Evolutionary conservation across 2,888 invertebrate species (phyloP).

Genomic region (Lasioglossum marginatum): DNA sequence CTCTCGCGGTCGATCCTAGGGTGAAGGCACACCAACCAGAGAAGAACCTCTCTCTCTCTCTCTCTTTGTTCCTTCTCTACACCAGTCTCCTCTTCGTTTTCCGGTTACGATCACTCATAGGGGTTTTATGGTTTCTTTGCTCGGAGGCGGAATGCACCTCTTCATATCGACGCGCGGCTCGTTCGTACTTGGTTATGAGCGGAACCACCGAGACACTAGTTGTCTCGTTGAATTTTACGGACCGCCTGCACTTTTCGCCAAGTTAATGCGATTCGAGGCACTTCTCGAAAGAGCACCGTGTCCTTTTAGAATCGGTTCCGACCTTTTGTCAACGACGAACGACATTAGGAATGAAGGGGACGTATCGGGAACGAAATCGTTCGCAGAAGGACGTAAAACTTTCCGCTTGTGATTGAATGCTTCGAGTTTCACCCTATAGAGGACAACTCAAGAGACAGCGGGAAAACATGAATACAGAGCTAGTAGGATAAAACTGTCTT

Average conservation of each 20-base stretch:
- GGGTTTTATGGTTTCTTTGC: conserved; percentile 69
- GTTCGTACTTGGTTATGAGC: conserved; percentile 24
- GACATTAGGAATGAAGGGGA: not conserved
- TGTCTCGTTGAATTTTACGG: conserved; percentile 30
- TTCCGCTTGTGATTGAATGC: not conserved
- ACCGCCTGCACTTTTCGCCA: not conserved
- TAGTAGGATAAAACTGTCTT: too few species aligned
- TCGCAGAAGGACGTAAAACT: not conserved
- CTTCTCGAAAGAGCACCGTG: not conserved
- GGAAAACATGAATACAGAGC: not conserved
- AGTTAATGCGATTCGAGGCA: not conserved
- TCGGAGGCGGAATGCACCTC: conserved; percentile 47
- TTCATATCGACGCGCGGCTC: conserved; percentile 43
- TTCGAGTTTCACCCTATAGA: not conserved
- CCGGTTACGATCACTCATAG: conserved; percentile 69
- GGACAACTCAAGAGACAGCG: not conserved
- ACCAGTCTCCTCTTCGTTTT: conserved; percentile 63
- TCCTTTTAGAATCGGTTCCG: conserved; percentile 14
- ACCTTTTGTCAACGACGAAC: conserved; percentile 5
- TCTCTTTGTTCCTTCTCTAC: conserved; percentile 11
- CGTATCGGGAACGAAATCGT: conserved; percentile 1
- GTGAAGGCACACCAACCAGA: conserved; percentile 48
- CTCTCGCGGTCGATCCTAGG: conserved; percentile 66
- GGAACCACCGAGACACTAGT: not conserved
- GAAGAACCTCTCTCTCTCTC: not conserved